These are phyloP conservation scores for Sarcophilus harrisii DNA, from an alignment of 2,797 vertebrate species.

Conservation along the genomic window DNA sequence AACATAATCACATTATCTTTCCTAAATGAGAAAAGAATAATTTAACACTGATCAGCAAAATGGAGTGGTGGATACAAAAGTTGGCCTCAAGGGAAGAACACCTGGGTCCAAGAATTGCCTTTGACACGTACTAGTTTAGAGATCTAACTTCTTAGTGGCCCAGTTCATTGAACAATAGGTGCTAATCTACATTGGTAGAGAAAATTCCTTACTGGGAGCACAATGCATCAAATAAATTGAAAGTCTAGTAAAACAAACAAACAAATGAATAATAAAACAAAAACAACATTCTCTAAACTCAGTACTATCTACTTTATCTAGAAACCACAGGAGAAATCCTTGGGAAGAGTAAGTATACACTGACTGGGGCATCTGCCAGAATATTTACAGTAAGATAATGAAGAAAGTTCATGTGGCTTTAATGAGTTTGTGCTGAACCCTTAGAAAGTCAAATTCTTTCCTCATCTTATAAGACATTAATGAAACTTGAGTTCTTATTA, in stretches of 20 bases:
- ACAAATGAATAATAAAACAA: not conserved
- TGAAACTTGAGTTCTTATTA: constrained; percentile 38
- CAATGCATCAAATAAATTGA: not conserved
- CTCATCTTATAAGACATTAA: constrained; percentile 39
- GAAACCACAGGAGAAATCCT: not conserved
- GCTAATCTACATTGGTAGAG: not conserved
- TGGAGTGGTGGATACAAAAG: not conserved
- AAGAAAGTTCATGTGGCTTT: constrained; percentile 36
- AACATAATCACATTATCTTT: not conserved
- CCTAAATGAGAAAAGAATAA: not conserved
- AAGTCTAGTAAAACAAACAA: not conserved
- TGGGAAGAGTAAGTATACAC: not conserved
- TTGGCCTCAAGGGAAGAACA: not conserved
- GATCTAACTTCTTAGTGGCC: not conserved
- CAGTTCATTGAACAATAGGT: not conserved
- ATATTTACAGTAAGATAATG: constrained; percentile 56
- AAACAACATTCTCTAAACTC: constrained; percentile 8
- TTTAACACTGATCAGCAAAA: not conserved
- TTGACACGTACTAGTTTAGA: not conserved
- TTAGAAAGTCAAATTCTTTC: constrained; percentile 22
- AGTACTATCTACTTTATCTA: not conserved
- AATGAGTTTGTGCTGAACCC: constrained; percentile 39
- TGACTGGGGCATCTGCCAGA: constrained; percentile 22
- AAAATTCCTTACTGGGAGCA: not conserved
- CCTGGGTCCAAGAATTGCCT: not conserved